Percentiles rank a stretch among this genome's conserved stretches.
phyloP scores from a whole-genome alignment of 2,888 invertebrate species.

The Lochmaea crataegi region DNA sequence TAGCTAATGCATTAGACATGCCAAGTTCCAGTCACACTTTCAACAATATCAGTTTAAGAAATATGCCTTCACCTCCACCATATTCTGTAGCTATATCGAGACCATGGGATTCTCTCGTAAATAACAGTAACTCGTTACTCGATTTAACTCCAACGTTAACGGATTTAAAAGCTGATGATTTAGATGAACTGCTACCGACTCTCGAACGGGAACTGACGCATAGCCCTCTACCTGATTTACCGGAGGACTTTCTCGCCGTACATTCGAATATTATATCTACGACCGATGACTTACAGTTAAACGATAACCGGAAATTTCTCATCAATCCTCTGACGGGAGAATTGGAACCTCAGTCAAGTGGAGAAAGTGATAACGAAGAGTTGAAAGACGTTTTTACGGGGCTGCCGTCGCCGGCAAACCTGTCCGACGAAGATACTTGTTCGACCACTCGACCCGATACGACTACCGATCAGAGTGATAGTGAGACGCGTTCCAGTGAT shows the following conservation, averaged over 20 bases:
- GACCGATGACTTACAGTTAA: conserved; percentile 61
- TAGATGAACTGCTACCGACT: conserved; percentile 75
- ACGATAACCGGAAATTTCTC: conserved; percentile 81
- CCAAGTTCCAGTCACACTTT: conserved; percentile 30
- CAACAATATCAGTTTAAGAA: conserved; percentile 40
- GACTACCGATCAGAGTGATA: conserved; percentile 62
- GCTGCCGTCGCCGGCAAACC: conserved; percentile 57
- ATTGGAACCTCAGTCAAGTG: conserved; percentile 81
- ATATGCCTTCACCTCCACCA: conserved; percentile 55
- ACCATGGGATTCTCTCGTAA: conserved; percentile 53
- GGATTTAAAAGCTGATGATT: conserved; percentile 67
- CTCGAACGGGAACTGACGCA: conserved; percentile 71
- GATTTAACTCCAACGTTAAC: conserved; percentile 63
- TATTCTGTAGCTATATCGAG: conserved; percentile 55
- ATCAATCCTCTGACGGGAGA: conserved; percentile 92
- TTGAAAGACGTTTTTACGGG: conserved; percentile 62
- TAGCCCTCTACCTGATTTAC: conserved; percentile 67
- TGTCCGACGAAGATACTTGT: conserved; percentile 71
- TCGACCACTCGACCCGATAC: conserved; percentile 67
- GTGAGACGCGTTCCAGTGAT: conserved; percentile 60
- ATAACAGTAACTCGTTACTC: conserved; percentile 52
- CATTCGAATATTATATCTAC: conserved; percentile 42
- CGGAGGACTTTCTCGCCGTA: conserved; percentile 62
- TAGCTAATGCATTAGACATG: conserved; percentile 22
- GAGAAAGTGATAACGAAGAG: conserved; percentile 70